Evolutionary conservation across 2,888 invertebrate species (phyloP).

Genomic region (Chrysolina oricalcia): DNA sequence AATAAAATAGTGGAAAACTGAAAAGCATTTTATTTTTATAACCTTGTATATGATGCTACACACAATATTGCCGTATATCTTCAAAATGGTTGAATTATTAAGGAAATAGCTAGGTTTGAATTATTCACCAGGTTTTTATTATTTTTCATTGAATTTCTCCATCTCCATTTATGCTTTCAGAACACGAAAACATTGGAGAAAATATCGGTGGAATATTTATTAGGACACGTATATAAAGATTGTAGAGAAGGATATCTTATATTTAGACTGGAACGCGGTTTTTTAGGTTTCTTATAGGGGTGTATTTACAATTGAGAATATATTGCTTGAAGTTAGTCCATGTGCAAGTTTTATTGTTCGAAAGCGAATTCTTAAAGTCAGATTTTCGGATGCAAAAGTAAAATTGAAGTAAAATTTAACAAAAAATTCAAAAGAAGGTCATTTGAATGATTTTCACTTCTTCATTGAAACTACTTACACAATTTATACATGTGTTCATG

Average conservation of each 20-base stretch:
- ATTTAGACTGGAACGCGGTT: slow-evolving; percentile 1
- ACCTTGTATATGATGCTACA: slow-evolving; percentile 20
- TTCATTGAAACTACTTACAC: too few relatives aligned
- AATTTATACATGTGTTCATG: too few relatives aligned
- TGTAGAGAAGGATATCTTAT: neutral
- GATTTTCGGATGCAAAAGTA: too few relatives aligned
- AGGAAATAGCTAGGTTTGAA: slow-evolving; percentile 39
- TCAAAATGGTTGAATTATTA: slow-evolving; percentile 39
- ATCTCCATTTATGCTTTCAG: slow-evolving; percentile 36
- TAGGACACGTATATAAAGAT: slow-evolving; percentile 31
- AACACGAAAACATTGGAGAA: slow-evolving; percentile 33
- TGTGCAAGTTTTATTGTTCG: too few relatives aligned
- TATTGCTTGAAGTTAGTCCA: too few relatives aligned
- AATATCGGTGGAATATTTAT: slow-evolving; percentile 42
- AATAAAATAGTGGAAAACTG: neutral
- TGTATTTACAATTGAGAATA: neutral
- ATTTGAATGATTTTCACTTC: too few relatives aligned
- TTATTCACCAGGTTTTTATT: slow-evolving; percentile 42
- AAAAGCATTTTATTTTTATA: slow-evolving; percentile 11
- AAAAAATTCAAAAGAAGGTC: too few relatives aligned
- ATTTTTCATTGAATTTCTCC: slow-evolving; percentile 42
- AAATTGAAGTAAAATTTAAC: too few relatives aligned
- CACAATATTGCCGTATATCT: slow-evolving; percentile 38
- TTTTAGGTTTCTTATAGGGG: neutral
- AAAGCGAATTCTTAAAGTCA: too few relatives aligned